Percentiles rank a stretch among this genome's conserved stretches.
Conservation (phyloP, 2,113 vertebrate species). For the Bostrychus sinensis region DNA sequence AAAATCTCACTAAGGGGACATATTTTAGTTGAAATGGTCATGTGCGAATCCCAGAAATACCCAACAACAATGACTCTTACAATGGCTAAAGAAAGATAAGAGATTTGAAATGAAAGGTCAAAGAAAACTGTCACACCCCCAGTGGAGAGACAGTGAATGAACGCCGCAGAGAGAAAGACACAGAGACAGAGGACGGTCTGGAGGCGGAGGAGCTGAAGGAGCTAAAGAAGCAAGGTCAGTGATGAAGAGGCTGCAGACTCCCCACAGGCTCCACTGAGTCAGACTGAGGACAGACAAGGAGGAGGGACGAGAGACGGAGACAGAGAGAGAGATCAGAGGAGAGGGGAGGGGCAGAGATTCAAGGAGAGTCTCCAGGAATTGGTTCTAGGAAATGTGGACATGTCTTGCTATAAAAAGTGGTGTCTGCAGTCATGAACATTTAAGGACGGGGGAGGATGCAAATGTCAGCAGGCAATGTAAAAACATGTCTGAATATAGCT, state of each 20-base stretch:
- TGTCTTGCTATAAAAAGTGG: not conserved
- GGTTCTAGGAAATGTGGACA: too few species aligned
- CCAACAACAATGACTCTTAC: too few species aligned
- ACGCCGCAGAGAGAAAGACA: slow-evolving; percentile 25
- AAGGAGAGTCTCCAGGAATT: not conserved
- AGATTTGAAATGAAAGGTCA: too few species aligned
- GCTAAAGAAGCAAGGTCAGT: slow-evolving; percentile 59
- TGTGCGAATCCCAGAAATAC: too few species aligned
- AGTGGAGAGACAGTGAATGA: slow-evolving; percentile 45
- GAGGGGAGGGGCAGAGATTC: not conserved
- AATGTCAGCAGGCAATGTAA: too few species aligned
- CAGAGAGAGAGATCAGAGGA: not conserved
- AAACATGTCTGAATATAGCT: too few species aligned
- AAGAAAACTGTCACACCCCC: slow-evolving; percentile 17
- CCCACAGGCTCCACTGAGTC: slow-evolving; percentile 55
- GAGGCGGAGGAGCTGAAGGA: slow-evolving; percentile 40
- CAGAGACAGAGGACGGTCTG: slow-evolving; percentile 24
- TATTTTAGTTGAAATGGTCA: too few species aligned
- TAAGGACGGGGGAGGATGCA: too few species aligned
- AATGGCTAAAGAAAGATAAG: too few species aligned
- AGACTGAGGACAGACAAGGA: slow-evolving; percentile 26
- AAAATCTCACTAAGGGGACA: too few species aligned
- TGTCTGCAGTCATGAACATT: too few species aligned
- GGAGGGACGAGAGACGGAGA: slow-evolving; percentile 9
- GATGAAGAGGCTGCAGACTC: slow-evolving; percentile 64